These are phyloP conservation scores for Lagenorhynchus albirostris DNA, from an alignment of 2,113 vertebrate species.

Conservation along the genomic window DNA sequence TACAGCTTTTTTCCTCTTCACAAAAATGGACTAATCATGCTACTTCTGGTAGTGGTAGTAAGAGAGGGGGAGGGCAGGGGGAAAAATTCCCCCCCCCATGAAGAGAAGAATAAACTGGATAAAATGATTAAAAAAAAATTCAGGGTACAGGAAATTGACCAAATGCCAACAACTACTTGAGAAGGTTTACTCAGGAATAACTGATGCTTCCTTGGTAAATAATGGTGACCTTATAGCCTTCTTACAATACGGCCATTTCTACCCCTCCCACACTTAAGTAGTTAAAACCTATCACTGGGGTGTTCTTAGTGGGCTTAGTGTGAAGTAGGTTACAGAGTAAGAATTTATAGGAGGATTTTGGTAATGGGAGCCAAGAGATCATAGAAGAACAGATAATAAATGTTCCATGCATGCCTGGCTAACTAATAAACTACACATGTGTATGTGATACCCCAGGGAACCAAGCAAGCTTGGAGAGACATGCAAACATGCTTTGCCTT, in stretches of 20 bases:
- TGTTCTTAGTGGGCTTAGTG: not conserved
- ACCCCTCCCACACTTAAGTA: not conserved
- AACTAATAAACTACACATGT: not conserved
- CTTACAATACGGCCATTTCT: not conserved
- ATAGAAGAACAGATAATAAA: not conserved
- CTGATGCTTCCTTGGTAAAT: not conserved
- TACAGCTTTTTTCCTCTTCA: not conserved
- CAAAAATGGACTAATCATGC: not conserved
- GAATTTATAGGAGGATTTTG: not conserved
- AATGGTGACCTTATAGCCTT: not conserved
- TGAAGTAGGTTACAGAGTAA: not conserved
- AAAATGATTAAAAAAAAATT: not conserved
- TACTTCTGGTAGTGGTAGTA: not conserved
- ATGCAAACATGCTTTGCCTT: not conserved
- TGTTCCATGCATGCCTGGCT: not conserved
- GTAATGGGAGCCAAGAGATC: not conserved
- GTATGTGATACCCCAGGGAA: not conserved
- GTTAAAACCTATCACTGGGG: not conserved
- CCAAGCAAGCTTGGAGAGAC: not conserved
- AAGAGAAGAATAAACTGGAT: not conserved
- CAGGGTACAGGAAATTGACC: not conserved
- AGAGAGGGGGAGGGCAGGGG: accelerated
- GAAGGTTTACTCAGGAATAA: not conserved
- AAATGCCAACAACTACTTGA: not conserved
- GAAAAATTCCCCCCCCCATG: not conserved